phyloP scores from a whole-genome alignment of 2,797 vertebrate genomes.

The Anableps anableps region DNA sequence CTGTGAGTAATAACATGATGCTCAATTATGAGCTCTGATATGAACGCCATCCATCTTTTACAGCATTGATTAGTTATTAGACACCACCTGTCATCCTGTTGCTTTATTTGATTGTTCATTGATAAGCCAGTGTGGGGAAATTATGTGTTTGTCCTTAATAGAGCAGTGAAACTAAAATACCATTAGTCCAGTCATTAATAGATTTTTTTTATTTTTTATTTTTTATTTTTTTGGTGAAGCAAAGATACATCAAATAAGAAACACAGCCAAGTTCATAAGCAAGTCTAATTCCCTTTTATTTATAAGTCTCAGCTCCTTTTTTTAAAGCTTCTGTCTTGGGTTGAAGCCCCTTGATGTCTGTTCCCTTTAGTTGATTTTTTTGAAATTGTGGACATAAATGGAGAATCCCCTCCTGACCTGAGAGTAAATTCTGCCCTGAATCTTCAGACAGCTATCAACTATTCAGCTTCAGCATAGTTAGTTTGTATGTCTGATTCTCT shows the following conservation, averaged over 20 bases:
- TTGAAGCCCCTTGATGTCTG: neutral
- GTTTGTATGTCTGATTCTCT: neutral
- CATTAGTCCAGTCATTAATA: constrained; percentile 8
- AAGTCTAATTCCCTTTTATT: neutral
- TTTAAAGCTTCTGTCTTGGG: neutral
- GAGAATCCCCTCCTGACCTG: constrained; percentile 35
- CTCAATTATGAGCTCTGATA: constrained; percentile 39
- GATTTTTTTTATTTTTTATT: neutral
- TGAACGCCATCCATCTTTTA: constrained; percentile 51
- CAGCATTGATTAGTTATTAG: constrained; percentile 2
- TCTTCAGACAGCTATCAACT: constrained; percentile 15
- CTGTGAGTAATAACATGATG: constrained; percentile 13
- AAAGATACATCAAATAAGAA: constrained; percentile 1
- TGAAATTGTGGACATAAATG: constrained; percentile 26
- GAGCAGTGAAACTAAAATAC: constrained; percentile 1
- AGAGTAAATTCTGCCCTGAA: constrained; percentile 49
- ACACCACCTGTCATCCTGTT: neutral
- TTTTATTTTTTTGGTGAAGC: neutral
- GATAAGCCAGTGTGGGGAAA: constrained; percentile 24
- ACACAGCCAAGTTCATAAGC: neutral
- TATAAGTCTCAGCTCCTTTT: neutral
- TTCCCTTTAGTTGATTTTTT: constrained; percentile 29
- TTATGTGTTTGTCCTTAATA: constrained; percentile 16
- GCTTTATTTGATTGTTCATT: constrained; percentile 30
- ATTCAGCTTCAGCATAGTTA: constrained; percentile 16